A percentile compares a stretch with the other conserved stretches of the same genome.
Evolutionary conservation across 2,888 invertebrate species (phyloP).

Genomic region (Microplitis deprimator): DNA sequence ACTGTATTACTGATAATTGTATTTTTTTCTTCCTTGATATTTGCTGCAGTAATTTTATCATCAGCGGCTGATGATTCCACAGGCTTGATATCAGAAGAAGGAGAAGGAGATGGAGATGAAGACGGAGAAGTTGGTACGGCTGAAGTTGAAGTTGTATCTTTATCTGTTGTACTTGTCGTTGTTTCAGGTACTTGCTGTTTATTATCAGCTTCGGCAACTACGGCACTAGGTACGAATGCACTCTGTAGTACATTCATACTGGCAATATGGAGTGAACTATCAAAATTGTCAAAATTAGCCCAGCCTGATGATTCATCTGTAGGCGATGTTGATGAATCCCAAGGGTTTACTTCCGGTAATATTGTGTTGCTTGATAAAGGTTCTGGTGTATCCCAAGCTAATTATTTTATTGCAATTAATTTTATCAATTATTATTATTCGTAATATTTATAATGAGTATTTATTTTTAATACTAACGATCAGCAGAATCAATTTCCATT

Average conservation of each 20-base stretch:
- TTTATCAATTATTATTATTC: constrained; percentile 4
- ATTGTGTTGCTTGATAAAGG: constrained; percentile 49
- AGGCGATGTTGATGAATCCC: constrained; percentile 59
- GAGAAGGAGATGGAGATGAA: not conserved
- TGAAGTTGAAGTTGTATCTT: not conserved
- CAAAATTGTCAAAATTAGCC: constrained; percentile 68
- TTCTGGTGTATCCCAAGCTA: constrained; percentile 61
- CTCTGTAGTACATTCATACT: too few species aligned
- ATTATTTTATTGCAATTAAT: constrained; percentile 15
- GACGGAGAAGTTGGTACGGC: constrained; percentile 16
- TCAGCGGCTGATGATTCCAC: not conserved
- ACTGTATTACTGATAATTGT: not conserved
- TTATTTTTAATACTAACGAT: constrained; percentile 68
- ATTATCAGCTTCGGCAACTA: not conserved
- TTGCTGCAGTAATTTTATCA: not conserved
- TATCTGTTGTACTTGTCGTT: constrained; percentile 27
- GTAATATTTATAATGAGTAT: constrained; percentile 29
- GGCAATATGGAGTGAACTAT: constrained; percentile 55
- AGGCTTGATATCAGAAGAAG: not conserved
- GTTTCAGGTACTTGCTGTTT: constrained; percentile 36
- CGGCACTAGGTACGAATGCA: constrained; percentile 24
- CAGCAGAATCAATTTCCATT: constrained; percentile 71
- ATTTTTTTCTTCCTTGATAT: not conserved
- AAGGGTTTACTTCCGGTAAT: constrained; percentile 61
- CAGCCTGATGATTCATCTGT: constrained; percentile 63